Evolutionary conservation across 2,797 vertebrate genomes (phyloP).

Genomic region (Rhyacichthys aspro): DNA sequence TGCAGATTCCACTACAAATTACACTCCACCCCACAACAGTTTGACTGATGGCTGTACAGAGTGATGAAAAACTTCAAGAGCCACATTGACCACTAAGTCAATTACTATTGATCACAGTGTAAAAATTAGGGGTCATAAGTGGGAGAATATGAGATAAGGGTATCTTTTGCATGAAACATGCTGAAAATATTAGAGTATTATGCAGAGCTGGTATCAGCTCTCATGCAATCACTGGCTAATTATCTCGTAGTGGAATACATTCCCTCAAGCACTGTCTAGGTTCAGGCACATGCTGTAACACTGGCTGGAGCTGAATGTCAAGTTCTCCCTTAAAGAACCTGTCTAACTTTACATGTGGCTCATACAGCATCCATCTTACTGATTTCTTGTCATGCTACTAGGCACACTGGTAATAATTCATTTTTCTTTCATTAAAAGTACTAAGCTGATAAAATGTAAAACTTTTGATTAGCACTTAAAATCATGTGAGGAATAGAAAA

Average conservation of each 20-base stretch:
- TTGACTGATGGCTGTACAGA: slow-evolving; percentile 33
- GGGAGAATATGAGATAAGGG: slow-evolving; percentile 47
- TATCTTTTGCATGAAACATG: slow-evolving; percentile 60
- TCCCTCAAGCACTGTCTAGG: slow-evolving; percentile 55
- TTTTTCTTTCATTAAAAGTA: slow-evolving; percentile 44
- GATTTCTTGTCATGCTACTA: slow-evolving; percentile 52
- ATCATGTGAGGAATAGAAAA: not conserved
- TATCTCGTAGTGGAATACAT: slow-evolving; percentile 64
- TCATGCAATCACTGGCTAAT: slow-evolving; percentile 67
- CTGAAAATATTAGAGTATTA: slow-evolving; percentile 67
- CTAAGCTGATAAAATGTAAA: slow-evolving; percentile 32
- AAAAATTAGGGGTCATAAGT: slow-evolving; percentile 57
- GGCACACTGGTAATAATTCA: slow-evolving; percentile 19
- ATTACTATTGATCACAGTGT: slow-evolving; percentile 73
- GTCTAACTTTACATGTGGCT: not conserved
- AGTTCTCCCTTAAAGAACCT: slow-evolving; percentile 33
- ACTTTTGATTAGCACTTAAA: slow-evolving; percentile 26
- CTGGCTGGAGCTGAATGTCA: slow-evolving; percentile 59
- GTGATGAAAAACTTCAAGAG: slow-evolving; percentile 71
- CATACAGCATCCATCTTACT: slow-evolving; percentile 19
- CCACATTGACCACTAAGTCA: slow-evolving; percentile 71
- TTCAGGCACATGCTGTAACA: slow-evolving; percentile 50
- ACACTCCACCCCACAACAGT: slow-evolving; percentile 28
- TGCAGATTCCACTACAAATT: slow-evolving; percentile 43
- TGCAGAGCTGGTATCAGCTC: slow-evolving; percentile 62